A percentile compares a stretch with the other conserved stretches of the same genome.
phyloP scores from a whole-genome alignment of 2,888 invertebrate species.

The Scaptomyza caliginosa region DNA sequence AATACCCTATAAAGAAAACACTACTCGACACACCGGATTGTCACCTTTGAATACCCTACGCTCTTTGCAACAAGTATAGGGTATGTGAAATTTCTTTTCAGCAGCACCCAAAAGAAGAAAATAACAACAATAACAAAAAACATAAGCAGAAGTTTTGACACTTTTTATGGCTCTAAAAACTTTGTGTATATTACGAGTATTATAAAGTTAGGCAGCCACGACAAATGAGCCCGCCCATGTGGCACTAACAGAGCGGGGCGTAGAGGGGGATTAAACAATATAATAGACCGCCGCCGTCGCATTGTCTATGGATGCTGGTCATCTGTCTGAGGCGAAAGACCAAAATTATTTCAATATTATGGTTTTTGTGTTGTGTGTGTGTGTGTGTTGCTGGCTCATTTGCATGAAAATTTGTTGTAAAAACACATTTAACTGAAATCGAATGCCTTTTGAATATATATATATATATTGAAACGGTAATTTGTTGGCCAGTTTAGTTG shows the following conservation, averaged over 20 bases:
- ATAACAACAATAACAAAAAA: conserved; percentile 8
- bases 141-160: conserved; percentile 60
- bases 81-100: conserved; percentile 55
- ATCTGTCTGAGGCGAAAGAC: conserved; percentile 54
- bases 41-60: no score
- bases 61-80: conserved; percentile 13
- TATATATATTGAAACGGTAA: conserved; percentile 74
- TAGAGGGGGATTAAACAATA: background rate
- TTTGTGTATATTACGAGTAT: conserved; percentile 49
- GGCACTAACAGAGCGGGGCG: conserved; percentile 12
- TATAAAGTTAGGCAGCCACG: conserved; percentile 52
- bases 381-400: conserved; percentile 52
- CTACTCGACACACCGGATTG: background rate
- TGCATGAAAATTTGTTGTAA: conserved; percentile 76
- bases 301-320: conserved; percentile 74
- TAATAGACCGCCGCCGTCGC: conserved; percentile 74
- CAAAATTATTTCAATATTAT: conserved; percentile 1
- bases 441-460: conserved; percentile 53
- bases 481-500: conserved; percentile 76
- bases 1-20: no score
- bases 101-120: conserved; percentile 33
- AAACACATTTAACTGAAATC: conserved; percentile 71
- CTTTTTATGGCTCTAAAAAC: conserved; percentile 67
- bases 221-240: conserved; percentile 76
- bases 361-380: no score